Base-by-base conservation (phyloP, 2,888 invertebrate genomes). In the Rhamnusium bicolor region DNA sequence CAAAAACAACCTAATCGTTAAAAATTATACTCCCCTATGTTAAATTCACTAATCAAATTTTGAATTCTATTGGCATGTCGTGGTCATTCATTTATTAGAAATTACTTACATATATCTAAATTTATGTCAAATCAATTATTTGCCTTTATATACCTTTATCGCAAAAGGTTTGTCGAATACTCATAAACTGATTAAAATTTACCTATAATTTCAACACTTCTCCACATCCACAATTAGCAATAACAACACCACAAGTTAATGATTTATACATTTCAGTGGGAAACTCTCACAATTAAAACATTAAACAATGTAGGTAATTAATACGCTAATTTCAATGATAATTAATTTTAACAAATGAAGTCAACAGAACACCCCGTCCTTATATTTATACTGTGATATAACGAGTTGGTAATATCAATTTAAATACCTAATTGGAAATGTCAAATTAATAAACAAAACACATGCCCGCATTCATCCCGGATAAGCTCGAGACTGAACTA, bases 331-430 rank as follows among this genome's bases (percentile, higher is more conserved):
- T 12, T 54, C n/a, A 16, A 29, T 18, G 32, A 32, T 18, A 58
- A 58, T 58, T 32, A 18, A 32, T 58, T 58, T 16, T 10, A 58
- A 14, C 8, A n/a, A n/a, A n/a, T n/a, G n/a, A n/a, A n/a, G n/a
- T n/a, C n/a, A n/a, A n/a, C n/a, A 58, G 32, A 29, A 58, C 18
- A 32, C n/a, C 58, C 1, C 18, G 3, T 32, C n/a, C 19, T 24
- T 54, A 58, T 29, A 10, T 58, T 32, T 58, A 32, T 58, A 32
- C 21, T 24, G 24, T 24, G 40, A n/a, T 40, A 40, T 40, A 58
- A 58, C 61, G 46, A 46, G 40, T 40, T 46, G 61, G 46, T 61
- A 21, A 61, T 21, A 61, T 46, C 27, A 40, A 61, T 40, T 21
- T 29, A 16, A 40, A 60, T 60, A 32, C 58, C 12, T 60, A 32